Evolutionary conservation across 2,888 invertebrate genomes (phyloP), one percentile per base, ranked within the genome.

Genomic region (Parnassius smintheus): DNA sequence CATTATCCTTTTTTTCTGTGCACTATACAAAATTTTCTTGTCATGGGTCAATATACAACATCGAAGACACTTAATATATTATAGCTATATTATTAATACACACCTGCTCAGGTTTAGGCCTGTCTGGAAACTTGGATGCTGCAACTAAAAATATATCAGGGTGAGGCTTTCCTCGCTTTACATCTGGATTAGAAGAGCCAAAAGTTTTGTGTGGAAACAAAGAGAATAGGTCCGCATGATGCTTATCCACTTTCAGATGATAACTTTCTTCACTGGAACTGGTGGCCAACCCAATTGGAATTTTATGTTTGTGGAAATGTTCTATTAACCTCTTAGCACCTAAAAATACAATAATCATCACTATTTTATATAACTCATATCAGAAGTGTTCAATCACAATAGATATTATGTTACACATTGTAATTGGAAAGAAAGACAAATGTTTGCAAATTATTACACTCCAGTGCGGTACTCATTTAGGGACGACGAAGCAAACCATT

Each of bases 231-330:
- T 94, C 92, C 63, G 88, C 82, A 75, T 96, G 94, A 76, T 95
- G 93, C 66, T 94, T 92, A 49, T 88, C 84, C 0, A 93, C 93
- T 89, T 97, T 96, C 2, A 96, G 75, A 22, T 94, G 92, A 75
- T 94, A 96, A 76, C 94, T 94, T n/a, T 94, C 93, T 70, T 91
- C 83, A 55, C 94, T 93, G 13, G 97, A 96, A 67, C 98, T 98
- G 2, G 98, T 98, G 13, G 98, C 98, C 66, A 98, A 90, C 4
- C 96, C 96, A 52, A 97, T 95, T 0, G 98, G 97, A 59, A 98
- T 88, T 8, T 94, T 93, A 57, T 95, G 88, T 10, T 91, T 88
- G 73, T 95, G 91, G 52, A 98, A 88, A 86, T 98, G 97, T 63
- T 93, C 88, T 56, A 98, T 93, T 54, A 98, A 85, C 66, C 91